phyloP scores from a whole-genome alignment of 2,888 invertebrate genomes.

The Aphodius sticticus region DNA sequence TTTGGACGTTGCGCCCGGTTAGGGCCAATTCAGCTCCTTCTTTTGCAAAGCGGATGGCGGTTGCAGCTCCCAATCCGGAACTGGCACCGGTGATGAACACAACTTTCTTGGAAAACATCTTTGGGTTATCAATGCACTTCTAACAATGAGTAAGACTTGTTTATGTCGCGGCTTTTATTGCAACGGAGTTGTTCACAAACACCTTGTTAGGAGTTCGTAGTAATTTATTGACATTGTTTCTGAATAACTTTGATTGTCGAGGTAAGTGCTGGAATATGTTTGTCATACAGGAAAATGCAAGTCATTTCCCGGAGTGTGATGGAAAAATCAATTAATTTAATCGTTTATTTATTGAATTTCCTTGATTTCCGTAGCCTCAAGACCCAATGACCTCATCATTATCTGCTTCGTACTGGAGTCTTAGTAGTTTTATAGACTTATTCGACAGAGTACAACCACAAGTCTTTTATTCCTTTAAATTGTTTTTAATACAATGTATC shows the following conservation, averaged over 20 bases:
- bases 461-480: too few relatives aligned
- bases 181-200: neutral
- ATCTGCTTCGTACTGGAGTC: too few relatives aligned
- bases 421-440: too few relatives aligned
- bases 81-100: slow-evolving; percentile 76
- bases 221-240: neutral
- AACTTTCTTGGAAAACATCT: slow-evolving; percentile 67
- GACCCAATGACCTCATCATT: neutral
- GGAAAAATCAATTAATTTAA: neutral
- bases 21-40: slow-evolving; percentile 73
- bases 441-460: too few relatives aligned
- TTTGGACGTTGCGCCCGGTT: slow-evolving; percentile 73
- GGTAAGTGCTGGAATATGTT: neutral
- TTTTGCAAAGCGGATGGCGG: slow-evolving; percentile 73
- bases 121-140: neutral
- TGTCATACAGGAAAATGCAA: neutral
- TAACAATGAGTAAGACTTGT: neutral
- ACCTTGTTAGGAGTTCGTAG: neutral
- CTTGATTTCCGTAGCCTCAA: neutral
- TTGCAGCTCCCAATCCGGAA: slow-evolving; percentile 80
- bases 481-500: too few relatives aligned
- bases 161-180: neutral
- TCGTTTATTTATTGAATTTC: neutral
- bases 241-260: neutral
- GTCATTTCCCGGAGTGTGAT: neutral